Evolutionary conservation across 1,140 invertebrate genomes (phyloP), one percentile per base, ranked within the genome.

Genomic region (Heliconius congener): DNA sequence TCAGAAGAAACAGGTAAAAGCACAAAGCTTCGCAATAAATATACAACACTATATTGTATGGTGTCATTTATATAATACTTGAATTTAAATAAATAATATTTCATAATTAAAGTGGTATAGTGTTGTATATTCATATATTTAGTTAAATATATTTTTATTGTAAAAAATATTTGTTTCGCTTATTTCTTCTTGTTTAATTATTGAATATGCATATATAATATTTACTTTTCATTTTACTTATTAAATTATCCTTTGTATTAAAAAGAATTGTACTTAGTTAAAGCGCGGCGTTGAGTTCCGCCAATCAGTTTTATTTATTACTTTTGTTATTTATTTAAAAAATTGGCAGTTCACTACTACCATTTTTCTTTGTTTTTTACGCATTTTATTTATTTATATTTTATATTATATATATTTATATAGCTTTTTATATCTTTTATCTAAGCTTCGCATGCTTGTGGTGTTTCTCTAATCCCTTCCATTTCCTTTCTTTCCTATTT

Each of bases 1-100:
- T 90, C 86, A 85, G 92, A 91, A 85, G 89, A 92, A 82, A 83
- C 88, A 94, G 93, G 93, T 94, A 93, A 93, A 71, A 79, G 90
- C 88, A 91, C 86, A 52, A 52, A 39, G 90, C 90, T 93, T 92
- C 46, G 76, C 76, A 19, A 55, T 71, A 19, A 71, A 71, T 71
- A 55, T n/a, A 74, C 9, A 30, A 57, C 23, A 55, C 60, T 66
- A n/a, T 19, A 23, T 23, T 23, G 23, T 23, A 23, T 23, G 23
- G 23, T 23, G 23, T 23, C 23, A 23, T 57, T n/a, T 9, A 34
- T 57, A 9, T n/a, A 57, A 57, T n/a, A 57, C 2, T 66, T 27
- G 11, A 9, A 27, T 66, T 66, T 66, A 27, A 30, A 3, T 27
- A 66, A 13, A 66, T 30, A 66, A 3, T 3, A 11, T 66, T 66